phyloP scores from a whole-genome alignment of 2,888 invertebrate genomes.

The Macrosiphum euphorbiae region DNA sequence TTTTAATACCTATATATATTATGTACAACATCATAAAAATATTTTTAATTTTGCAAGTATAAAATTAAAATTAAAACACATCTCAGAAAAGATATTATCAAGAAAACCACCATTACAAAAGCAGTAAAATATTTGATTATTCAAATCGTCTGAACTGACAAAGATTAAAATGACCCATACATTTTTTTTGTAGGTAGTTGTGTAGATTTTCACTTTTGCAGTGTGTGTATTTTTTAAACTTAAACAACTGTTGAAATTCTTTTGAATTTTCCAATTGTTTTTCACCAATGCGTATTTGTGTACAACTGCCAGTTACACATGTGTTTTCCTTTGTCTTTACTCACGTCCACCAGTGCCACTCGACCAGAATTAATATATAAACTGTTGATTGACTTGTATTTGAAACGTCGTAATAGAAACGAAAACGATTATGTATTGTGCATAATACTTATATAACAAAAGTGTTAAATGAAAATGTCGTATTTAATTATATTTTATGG shows the following conservation, averaged over 20 bases:
- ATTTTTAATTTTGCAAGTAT: neutral
- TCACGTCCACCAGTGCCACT: neutral
- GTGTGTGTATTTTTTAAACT: neutral
- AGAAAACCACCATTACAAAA: neutral
- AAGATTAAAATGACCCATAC: neutral
- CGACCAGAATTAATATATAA: neutral
- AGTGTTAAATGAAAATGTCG: neutral
- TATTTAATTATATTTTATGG: neutral
- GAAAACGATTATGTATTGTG: neutral
- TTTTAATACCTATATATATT: neutral
- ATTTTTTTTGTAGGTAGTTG: neutral
- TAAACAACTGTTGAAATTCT: neutral
- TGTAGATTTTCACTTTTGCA: no score
- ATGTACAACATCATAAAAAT: neutral
- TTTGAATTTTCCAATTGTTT: slow-evolving; percentile 18
- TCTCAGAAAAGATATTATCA: neutral
- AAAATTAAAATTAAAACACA: neutral
- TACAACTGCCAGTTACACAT: slow-evolving; percentile 7
- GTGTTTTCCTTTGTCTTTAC: neutral
- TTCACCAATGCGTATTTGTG: neutral
- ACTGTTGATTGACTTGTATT: slow-evolving; percentile 26
- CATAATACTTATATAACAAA: neutral
- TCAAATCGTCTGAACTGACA: neutral
- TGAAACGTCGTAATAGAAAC: neutral
- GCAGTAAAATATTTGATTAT: neutral